Conservation (phyloP, 2,888 invertebrate genomes). For the Arenicola marina region DNA sequence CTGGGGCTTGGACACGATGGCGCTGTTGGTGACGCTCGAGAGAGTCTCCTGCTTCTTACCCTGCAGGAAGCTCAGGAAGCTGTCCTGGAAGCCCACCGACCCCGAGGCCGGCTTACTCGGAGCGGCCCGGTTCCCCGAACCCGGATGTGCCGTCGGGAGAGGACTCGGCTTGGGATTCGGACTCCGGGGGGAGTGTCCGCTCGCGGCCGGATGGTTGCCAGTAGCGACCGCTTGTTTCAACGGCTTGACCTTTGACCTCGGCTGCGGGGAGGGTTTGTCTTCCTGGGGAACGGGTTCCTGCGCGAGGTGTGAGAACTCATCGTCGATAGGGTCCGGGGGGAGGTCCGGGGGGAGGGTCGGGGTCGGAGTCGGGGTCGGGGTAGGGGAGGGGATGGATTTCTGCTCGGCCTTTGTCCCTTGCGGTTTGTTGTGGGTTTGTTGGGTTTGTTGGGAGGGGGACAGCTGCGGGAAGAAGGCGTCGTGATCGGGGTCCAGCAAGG, state of each 20-base stretch:
- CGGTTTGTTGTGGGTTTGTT: too few species aligned
- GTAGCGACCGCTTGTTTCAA: too few species aligned
- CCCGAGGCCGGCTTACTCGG: not conserved
- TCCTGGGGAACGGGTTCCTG: constrained; percentile 4
- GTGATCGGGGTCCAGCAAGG: not conserved
- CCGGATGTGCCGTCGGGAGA: not conserved
- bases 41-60: constrained; percentile 57
- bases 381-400: constrained; percentile 29
- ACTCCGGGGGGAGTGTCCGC: not conserved
- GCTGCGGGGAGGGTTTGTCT: not conserved
- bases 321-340: too few species aligned
- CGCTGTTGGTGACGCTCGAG: constrained; percentile 50
- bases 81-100: constrained; percentile 42
- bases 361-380: constrained; percentile 12
- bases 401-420: constrained; percentile 32
- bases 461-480: not conserved
- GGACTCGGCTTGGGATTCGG: not conserved
- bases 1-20: constrained; percentile 46
- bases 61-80: constrained; percentile 53
- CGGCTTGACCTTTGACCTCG: not conserved
- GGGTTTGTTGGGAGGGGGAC: too few species aligned
- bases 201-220: too few species aligned
- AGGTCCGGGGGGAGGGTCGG: too few species aligned
- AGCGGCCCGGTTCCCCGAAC: not conserved
- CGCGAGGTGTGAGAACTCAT: constrained; percentile 47